These are phyloP conservation scores for Acrossocheilus wenchowensis DNA, from an alignment of 2,797 vertebrate species.

Conservation along the genomic window DNA sequence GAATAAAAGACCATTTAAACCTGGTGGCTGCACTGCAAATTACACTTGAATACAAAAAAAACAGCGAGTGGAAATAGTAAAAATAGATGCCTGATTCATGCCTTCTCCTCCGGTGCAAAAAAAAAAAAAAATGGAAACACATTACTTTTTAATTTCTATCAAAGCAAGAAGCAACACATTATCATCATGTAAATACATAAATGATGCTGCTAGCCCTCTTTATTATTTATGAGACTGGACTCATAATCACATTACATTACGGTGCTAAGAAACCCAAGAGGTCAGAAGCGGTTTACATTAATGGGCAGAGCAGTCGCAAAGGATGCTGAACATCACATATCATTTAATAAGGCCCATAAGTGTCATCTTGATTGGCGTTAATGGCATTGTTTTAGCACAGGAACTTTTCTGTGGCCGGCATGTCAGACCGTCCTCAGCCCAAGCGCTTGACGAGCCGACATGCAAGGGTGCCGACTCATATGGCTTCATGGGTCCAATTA, in stretches of 20 bases:
- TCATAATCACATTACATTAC: constrained; percentile 76
- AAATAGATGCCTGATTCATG: constrained; percentile 52
- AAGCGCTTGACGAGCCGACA: constrained; percentile 56
- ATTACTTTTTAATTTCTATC: constrained; percentile 74
- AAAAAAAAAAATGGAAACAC: constrained; percentile 62
- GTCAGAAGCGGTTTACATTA: constrained; percentile 59
- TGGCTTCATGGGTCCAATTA: constrained; percentile 62
- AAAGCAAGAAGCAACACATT: constrained; percentile 66
- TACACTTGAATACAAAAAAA: not conserved
- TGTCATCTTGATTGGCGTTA: constrained; percentile 63
- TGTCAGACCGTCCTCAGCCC: constrained; percentile 48
- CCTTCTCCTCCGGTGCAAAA: constrained; percentile 48
- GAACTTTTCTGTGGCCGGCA: constrained; percentile 54
- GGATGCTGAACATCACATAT: constrained; percentile 59
- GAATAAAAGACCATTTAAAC: not conserved
- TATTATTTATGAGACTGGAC: constrained; percentile 75
- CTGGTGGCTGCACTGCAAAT: not conserved
- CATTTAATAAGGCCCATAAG: constrained; percentile 58
- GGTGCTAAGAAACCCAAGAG: constrained; percentile 53
- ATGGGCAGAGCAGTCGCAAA: constrained; percentile 47
- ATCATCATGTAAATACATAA: constrained; percentile 71
- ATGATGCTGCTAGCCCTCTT: constrained; percentile 66
- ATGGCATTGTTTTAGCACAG: constrained; percentile 62
- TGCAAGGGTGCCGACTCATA: constrained; percentile 46
- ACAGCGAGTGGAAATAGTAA: not conserved